phyloP scores from a whole-genome alignment of 2,113 vertebrate genomes.

The Albula goreensis region DNA sequence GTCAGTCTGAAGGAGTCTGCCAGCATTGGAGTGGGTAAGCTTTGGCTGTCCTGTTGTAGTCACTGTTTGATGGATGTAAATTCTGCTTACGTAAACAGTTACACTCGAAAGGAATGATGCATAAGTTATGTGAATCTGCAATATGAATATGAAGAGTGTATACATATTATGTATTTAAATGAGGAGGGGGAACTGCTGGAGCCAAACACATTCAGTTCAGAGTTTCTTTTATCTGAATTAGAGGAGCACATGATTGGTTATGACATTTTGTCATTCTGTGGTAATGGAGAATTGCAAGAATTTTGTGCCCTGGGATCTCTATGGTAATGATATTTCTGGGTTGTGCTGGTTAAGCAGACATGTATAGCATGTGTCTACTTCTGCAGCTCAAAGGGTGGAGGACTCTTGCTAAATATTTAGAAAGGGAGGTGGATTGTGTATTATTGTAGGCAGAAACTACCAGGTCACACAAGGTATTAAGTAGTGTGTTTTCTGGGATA shows the following conservation, averaged over 20 bases:
- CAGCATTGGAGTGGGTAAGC: conserved; percentile 14
- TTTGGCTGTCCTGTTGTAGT: background rate
- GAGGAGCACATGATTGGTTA: background rate
- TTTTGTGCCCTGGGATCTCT: background rate
- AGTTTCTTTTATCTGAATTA: background rate
- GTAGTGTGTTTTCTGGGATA: background rate
- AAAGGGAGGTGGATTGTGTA: conserved; percentile 61
- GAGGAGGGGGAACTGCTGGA: background rate
- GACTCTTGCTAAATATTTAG: conserved; percentile 66
- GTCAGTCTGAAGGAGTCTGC: background rate
- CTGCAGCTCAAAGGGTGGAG: conserved; percentile 20
- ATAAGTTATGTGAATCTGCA: too few relatives aligned
- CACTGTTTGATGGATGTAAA: background rate
- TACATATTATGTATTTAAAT: background rate
- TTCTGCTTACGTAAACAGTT: background rate
- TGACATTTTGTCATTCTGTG: background rate
- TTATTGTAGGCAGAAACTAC: conserved; percentile 11
- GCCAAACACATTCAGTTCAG: background rate
- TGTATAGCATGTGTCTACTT: background rate
- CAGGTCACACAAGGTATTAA: background rate
- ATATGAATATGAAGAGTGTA: too few relatives aligned
- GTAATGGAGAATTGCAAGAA: background rate
- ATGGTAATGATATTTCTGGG: background rate
- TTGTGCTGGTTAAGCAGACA: background rate
- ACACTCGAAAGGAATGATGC: background rate